phyloP scores from a whole-genome alignment of 2,113 vertebrate genomes.

The Origma solitaria region DNA sequence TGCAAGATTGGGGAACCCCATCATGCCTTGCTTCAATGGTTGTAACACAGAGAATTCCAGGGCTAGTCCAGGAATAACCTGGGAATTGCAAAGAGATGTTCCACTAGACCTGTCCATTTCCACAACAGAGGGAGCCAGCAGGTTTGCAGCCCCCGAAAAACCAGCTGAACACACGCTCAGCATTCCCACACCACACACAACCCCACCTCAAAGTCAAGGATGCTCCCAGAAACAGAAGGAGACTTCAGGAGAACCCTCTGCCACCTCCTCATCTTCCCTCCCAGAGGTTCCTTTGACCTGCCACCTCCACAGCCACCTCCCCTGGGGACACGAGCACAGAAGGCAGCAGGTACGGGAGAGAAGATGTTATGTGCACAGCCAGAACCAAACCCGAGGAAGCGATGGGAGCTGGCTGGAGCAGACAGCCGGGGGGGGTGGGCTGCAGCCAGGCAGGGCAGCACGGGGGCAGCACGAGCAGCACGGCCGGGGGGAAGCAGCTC shows the following conservation, averaged over 20 bases:
- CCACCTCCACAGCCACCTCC: not conserved
- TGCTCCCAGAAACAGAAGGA: not conserved
- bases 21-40: not conserved
- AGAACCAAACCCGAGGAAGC: conserved; percentile 40
- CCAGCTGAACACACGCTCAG: not conserved
- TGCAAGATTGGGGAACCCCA: not conserved
- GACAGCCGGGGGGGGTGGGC: not conserved
- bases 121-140: not conserved
- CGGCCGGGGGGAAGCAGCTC: not conserved
- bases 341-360: not conserved
- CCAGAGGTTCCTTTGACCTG: not conserved
- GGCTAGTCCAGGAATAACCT: not conserved
- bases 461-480: conserved; percentile 27
- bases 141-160: not conserved
- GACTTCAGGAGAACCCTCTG: not conserved
- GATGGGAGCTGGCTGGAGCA: not conserved
- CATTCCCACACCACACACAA: not conserved
- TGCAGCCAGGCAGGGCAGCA: conserved; percentile 33
- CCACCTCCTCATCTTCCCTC: not conserved
- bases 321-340: not conserved
- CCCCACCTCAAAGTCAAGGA: not conserved
- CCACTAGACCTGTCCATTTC: not conserved
- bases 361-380: conserved; percentile 27
- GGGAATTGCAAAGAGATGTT: not conserved
- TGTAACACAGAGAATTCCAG: accelerated